A percentile compares a stretch with the other conserved stretches of the same genome.
Conservation (phyloP, 2,113 vertebrate genomes). For the Aphelocoma coerulescens region DNA sequence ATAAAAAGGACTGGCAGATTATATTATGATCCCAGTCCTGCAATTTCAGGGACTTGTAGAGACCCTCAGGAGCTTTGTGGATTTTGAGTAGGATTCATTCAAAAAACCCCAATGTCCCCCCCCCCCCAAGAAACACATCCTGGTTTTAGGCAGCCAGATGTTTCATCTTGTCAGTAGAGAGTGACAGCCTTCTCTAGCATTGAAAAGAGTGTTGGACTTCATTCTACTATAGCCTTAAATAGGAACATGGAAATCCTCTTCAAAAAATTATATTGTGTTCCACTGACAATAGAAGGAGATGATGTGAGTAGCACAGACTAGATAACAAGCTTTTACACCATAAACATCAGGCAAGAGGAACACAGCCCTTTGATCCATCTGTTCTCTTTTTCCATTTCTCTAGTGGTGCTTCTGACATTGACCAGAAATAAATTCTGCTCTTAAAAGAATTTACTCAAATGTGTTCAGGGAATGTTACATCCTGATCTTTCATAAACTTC, state of each 20-base stretch:
- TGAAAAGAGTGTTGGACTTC: not conserved
- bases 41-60: not conserved
- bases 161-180: not conserved
- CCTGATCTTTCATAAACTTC: not conserved
- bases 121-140: not conserved
- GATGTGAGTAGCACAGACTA: not conserved
- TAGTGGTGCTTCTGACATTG: not conserved
- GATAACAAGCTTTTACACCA: not conserved
- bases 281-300: not conserved
- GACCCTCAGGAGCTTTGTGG: not conserved
- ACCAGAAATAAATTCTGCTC: not conserved
- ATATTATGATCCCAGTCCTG: not conserved
- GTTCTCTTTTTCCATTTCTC: not conserved
- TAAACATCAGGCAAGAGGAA: not conserved
- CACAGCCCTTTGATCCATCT: not conserved
- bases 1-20: not conserved
- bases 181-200: not conserved
- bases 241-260: not conserved
- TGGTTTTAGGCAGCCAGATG: not conserved
- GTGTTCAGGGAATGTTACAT: not conserved
- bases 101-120: rapidly evolving
- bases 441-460: not conserved
- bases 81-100: not conserved
- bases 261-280: not conserved
- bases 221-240: not conserved